Conservation (phyloP, 2,888 invertebrate species). For the Drosophila meridionalis region DNA sequence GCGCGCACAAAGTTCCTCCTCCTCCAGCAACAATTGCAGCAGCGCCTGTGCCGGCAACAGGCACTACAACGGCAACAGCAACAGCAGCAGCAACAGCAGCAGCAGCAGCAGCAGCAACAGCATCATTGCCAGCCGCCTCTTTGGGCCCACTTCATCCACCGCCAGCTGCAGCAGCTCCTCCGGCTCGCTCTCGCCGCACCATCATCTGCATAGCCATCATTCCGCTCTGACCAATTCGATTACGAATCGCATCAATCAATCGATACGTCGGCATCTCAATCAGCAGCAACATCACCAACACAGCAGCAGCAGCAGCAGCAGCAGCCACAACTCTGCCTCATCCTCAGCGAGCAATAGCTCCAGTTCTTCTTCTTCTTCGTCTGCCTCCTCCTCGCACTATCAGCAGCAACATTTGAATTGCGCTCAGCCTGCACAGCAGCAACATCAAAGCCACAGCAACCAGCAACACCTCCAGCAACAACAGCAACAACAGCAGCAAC, state of each 20-base stretch:
- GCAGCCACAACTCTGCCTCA: constrained; percentile 33
- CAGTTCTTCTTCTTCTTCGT: constrained; percentile 25
- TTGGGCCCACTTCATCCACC: constrained; percentile 67
- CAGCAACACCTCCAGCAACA: constrained; percentile 67
- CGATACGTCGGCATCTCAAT: constrained; percentile 82
- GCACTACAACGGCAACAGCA: constrained; percentile 76
- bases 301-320: constrained; percentile 34
- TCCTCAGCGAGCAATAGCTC: constrained; percentile 43
- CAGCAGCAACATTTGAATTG: constrained; percentile 67
- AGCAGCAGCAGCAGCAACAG: constrained; percentile 52
- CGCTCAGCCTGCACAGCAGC: constrained; percentile 68
- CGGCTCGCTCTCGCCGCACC: constrained; percentile 44
- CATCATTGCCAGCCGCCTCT: constrained; percentile 82
- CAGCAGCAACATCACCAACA: constrained; percentile 73
- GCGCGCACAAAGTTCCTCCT: constrained; percentile 72
- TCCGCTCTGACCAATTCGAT: constrained; percentile 82
- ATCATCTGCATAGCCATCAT: constrained; percentile 67
- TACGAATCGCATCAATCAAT: constrained; percentile 83
- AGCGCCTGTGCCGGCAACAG: constrained; percentile 74
- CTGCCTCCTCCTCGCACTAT: constrained; percentile 54
- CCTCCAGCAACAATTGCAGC: constrained; percentile 68
- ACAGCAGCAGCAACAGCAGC: constrained; percentile 7
- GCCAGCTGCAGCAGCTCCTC: constrained; percentile 39
- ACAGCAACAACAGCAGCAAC: constrained; percentile 59
- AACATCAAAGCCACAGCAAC: constrained; percentile 60